Base-by-base conservation (phyloP, 2,888 invertebrate genomes). In the Lithodes maja region DNA sequence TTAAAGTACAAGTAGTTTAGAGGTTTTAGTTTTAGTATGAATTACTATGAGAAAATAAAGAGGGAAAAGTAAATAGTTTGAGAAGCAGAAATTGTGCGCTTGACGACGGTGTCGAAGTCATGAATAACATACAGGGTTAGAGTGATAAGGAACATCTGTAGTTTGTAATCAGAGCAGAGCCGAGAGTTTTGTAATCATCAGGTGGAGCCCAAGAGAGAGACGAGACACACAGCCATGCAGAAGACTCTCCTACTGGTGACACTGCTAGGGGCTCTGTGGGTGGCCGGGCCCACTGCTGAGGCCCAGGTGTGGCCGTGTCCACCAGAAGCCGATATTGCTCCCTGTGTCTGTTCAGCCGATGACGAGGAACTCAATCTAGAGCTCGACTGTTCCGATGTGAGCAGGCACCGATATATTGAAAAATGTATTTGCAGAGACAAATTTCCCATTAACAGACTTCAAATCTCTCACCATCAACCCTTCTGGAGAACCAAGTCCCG, bases 261-360 rank as follows among this genome's bases (percentile, higher is more conserved):
- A 50, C 69, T 81, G 12, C 69, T 81, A 17, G 3, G 12, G 49
- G 12, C 68, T 9, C 9, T 61, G 49, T 49, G 61, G 49, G 52
- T 7, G 50, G 50, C 50, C 68, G n/a, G 3, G 12, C 12, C 55
- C 17, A 33, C 55, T 54, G 17, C 80, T 52, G 33, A 55, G 3
- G n/a, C 49, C 15, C 49, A 33, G 9, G 68, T 74, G 15, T 83
- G 83, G 83, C 83, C 83, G 3, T 83, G 83, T 54, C 83, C 83
- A 7, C 2, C 12, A 5, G 69, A 17, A 7, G 9, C 2, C 3
- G 71, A 50, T 3, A 83, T 83, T 9, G 1, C 1, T 3, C 83
- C 83, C 2, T 83, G 83, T 71, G 5, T 83, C n/a, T 83, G 83
- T 54, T 74, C 74, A 9, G 33, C 71, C 2, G 33, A 33, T 33